These are phyloP conservation scores for Stenurella melanura DNA, from an alignment of 2,888 invertebrate species.

Conservation along the genomic window DNA sequence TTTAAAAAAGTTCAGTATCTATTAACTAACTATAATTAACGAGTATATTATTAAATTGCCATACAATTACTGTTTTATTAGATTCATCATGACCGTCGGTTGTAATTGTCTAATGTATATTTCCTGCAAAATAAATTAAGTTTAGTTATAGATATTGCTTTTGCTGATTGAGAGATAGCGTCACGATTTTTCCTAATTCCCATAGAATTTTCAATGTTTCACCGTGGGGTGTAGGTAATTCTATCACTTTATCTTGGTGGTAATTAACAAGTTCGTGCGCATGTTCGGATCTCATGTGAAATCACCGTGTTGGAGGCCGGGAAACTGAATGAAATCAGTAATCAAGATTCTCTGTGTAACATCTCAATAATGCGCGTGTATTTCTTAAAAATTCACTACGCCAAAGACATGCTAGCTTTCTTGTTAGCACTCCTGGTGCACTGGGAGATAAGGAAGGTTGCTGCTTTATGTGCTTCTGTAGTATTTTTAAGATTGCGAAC, in stretches of 20 bases:
- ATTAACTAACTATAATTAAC: too few relatives aligned
- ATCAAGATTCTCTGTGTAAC: slow-evolving; percentile 66
- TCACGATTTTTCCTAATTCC: slow-evolving; percentile 67
- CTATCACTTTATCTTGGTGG: slow-evolving; percentile 64
- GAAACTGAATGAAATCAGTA: slow-evolving; percentile 66
- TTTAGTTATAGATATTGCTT: slow-evolving; percentile 10
- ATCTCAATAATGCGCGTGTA: slow-evolving; percentile 65
- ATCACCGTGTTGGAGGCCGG: slow-evolving; percentile 67
- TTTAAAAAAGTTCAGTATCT: too few relatives aligned
- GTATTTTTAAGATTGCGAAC: slow-evolving; percentile 61
- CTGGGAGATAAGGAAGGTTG: slow-evolving; percentile 57
- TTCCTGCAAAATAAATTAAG: not conserved
- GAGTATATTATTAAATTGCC: too few relatives aligned
- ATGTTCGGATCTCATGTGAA: slow-evolving; percentile 65
- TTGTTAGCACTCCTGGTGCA: slow-evolving; percentile 55
- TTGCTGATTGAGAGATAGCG: slow-evolving; percentile 23
- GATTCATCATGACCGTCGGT: too few relatives aligned
- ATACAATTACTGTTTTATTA: too few relatives aligned
- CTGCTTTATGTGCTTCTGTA: slow-evolving; percentile 57
- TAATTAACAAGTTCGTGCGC: slow-evolving; percentile 70
- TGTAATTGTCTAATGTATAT: not conserved
- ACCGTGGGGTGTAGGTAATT: slow-evolving; percentile 59
- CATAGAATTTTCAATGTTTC: slow-evolving; percentile 64
- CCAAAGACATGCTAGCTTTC: slow-evolving; percentile 58
- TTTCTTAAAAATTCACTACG: slow-evolving; percentile 52